Evolutionary conservation across 2,113 vertebrate genomes (phyloP).

Genomic region (Ammospiza nelsoni): DNA sequence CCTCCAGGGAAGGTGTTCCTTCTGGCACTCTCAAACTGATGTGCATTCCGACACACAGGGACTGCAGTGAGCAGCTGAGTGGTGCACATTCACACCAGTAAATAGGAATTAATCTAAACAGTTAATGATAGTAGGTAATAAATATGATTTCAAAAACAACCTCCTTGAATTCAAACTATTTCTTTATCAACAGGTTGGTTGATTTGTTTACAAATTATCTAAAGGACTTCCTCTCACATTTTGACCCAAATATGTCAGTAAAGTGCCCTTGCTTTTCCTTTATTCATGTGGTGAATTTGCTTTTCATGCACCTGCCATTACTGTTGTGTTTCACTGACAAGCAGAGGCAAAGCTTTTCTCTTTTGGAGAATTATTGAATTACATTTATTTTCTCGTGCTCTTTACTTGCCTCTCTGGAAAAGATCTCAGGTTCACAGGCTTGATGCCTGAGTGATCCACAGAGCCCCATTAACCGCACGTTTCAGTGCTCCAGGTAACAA

Average conservation of each 20-base stretch:
- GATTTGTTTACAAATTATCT: not conserved
- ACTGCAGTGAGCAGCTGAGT: not conserved
- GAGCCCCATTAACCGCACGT: constrained; percentile 70
- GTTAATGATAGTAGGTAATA: not conserved
- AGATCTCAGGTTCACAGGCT: constrained; percentile 76
- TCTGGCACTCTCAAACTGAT: not conserved
- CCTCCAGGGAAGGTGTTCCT: not conserved
- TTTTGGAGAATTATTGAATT: constrained; percentile 42
- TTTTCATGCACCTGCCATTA: constrained; percentile 33
- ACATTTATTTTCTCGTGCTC: constrained; percentile 38
- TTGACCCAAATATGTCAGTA: not conserved
- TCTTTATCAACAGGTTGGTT: not conserved
- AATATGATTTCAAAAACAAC: not conserved
- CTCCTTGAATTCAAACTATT: not conserved
- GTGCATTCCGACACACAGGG: accelerated
- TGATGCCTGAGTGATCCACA: constrained; percentile 74
- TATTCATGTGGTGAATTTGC: not conserved
- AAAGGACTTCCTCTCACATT: not conserved
- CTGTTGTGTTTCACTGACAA: constrained; percentile 2
- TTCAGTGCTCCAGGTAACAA: constrained; percentile 75
- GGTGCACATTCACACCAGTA: not conserved
- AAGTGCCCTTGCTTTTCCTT: not conserved
- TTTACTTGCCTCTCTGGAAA: constrained; percentile 31
- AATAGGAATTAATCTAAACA: not conserved
- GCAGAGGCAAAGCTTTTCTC: constrained; percentile 10